These are phyloP conservation scores for Meta bourneti DNA, from an alignment of 2,888 invertebrate species.

Conservation along the genomic window DNA sequence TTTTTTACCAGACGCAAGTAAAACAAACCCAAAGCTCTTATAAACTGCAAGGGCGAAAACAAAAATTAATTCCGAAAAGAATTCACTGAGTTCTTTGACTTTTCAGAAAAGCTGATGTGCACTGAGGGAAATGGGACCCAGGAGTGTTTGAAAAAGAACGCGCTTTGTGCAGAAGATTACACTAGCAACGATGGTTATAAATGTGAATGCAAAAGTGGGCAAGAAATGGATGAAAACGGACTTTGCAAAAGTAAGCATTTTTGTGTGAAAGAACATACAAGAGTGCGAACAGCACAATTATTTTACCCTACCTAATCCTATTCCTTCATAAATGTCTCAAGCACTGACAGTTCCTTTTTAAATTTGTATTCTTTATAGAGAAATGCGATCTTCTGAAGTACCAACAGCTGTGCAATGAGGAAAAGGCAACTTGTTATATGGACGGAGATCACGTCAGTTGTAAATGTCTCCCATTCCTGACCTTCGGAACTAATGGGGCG, in stretches of 20 bases:
- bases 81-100: too few species aligned
- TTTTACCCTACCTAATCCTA: neutral
- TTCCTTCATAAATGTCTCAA: neutral
- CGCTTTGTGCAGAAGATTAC: conserved; percentile 38
- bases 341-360: neutral
- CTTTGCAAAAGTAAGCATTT: conserved; percentile 36
- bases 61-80: too few species aligned
- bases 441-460: conserved; percentile 23
- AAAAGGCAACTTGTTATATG: conserved; percentile 25
- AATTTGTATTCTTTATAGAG: neutral
- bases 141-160: conserved; percentile 7
- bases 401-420: conserved; percentile 7
- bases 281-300: neutral
- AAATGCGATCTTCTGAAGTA: conserved; percentile 36
- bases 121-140: conserved; percentile 30
- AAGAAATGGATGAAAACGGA: conserved; percentile 28
- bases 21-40: too few species aligned
- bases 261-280: neutral
- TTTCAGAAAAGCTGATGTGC: conserved; percentile 54
- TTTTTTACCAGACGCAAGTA: too few species aligned
- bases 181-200: conserved; percentile 1
- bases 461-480: conserved; percentile 50
- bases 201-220: conserved; percentile 22
- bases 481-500: conserved; percentile 4
- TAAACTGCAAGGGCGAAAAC: too few species aligned